Evolutionary conservation across 1,140 invertebrate genomes (phyloP).

Genomic region (Lutraria rhynchaena): DNA sequence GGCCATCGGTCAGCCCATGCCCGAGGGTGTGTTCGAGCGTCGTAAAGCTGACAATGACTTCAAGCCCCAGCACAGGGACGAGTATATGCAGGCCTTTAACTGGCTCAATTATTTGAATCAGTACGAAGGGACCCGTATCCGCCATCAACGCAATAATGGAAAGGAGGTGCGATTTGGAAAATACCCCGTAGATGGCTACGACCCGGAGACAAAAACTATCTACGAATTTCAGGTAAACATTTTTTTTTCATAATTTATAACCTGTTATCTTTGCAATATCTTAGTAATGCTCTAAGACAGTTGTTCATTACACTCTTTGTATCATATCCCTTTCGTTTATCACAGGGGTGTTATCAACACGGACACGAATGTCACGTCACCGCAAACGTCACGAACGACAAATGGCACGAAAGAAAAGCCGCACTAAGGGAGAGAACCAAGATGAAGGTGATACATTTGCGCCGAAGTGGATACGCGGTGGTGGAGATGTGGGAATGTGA

Average conservation of each 20-base stretch:
- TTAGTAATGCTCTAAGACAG: conserved; percentile 6
- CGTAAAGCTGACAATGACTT: conserved; percentile 24
- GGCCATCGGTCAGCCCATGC: conserved; percentile 61
- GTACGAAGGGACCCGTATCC: not conserved
- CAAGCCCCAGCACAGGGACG: conserved; percentile 32
- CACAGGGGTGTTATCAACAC: not conserved
- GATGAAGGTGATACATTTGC: not conserved
- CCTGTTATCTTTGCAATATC: conserved; percentile 52
- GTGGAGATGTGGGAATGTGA: conserved; percentile 46
- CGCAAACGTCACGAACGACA: conserved; percentile 38
- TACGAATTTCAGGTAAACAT: conserved; percentile 52
- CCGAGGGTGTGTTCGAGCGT: conserved; percentile 50
- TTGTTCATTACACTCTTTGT: not conserved
- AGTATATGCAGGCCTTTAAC: conserved; percentile 36
- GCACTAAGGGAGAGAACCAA: conserved; percentile 32
- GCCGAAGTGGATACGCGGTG: conserved; percentile 37
- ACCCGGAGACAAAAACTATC: not conserved
- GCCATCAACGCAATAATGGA: conserved; percentile 17
- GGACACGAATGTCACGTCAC: conserved; percentile 20
- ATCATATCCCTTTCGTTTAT: not conserved
- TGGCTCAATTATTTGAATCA: conserved; percentile 45
- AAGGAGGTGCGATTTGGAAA: not conserved
- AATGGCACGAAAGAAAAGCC: conserved; percentile 1
- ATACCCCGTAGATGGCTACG: conserved; percentile 39
- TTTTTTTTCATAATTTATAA: conserved; percentile 59